Percentiles rank a stretch among this genome's conserved stretches.
phyloP scores from a whole-genome alignment of 2,113 vertebrate genomes.

The Pipa parva region DNA sequence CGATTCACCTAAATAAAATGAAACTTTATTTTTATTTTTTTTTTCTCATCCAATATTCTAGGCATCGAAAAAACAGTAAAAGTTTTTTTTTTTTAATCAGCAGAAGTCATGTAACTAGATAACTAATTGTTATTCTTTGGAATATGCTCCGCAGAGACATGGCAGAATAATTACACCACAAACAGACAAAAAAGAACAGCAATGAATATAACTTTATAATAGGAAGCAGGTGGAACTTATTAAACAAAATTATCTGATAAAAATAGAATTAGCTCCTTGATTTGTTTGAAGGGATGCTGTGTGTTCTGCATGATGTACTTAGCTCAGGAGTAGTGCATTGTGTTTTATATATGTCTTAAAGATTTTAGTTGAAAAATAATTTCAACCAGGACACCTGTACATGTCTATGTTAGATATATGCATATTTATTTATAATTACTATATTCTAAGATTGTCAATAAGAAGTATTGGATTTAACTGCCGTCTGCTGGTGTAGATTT shows the following conservation, averaged over 20 bases:
- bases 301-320: constrained; percentile 12
- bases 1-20: too few relatives aligned
- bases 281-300: constrained; percentile 22
- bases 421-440: too few relatives aligned
- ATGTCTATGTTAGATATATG: too few relatives aligned
- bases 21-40: too few relatives aligned
- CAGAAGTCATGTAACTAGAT: neutral
- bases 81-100: neutral
- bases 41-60: neutral
- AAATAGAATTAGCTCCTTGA: constrained; percentile 30
- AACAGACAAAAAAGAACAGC: constrained; percentile 27
- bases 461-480: too few relatives aligned
- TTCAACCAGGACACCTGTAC: too few relatives aligned
- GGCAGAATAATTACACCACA: constrained; percentile 35
- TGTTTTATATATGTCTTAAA: too few relatives aligned
- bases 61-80: neutral
- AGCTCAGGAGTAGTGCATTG: too few relatives aligned
- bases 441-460: too few relatives aligned
- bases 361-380: too few relatives aligned
- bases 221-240: constrained; percentile 38
- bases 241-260: constrained; percentile 37
- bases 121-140: constrained; percentile 31
- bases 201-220: constrained; percentile 38
- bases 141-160: constrained; percentile 31
- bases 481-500: too few relatives aligned